Base-by-base conservation (phyloP, 2,797 vertebrate species). In the Thamnophis elegans region DNA sequence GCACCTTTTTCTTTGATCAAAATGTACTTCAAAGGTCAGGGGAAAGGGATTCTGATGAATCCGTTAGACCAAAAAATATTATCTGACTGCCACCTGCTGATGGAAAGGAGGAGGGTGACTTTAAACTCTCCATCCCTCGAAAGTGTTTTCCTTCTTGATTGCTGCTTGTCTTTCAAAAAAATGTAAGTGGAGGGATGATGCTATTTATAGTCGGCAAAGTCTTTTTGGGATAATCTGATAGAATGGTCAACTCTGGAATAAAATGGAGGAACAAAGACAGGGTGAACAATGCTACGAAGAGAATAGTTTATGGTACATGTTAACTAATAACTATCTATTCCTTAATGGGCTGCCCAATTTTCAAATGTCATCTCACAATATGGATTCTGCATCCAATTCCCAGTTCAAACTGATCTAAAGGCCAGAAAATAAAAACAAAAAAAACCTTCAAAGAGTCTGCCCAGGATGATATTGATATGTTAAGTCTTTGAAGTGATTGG, bases 71-170 rank as follows among this genome's bases (percentile, higher is more conserved):
- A 12, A 22, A 20, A 87, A 88, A 25, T 36, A 55, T 90, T 60
- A 28, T 90, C 42, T 20, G 42, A 59, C 25, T n/a, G 36, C 89
- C 89, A 93, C 65, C 89, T 93, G n/a, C 62, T 90, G 92, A 47
- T 60, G 47, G n/a, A 56, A 88, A 88, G 59, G n/a, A 11, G 22
- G 85, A 11, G 42, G 22, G 53, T 87, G 47, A 82, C 62, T 85
- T 28, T 47, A 54, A 56, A n/a, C 28, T 60, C 85, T 5, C 42
- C 55, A 58, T 51, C 22, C 20, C 58, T 9, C 1, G 5, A 82
- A 13, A 4, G 25, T 22, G n/a, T 22, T 26, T 51, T 25, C 36
- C 51, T 73, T 73, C 32, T 36, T 2, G 8, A 36, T 73, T 53
- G 13, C 0, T 88, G 32, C 86, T 36, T 3, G 4, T 12, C n/a